These are phyloP conservation scores for Threskiornis aethiopicus DNA, from an alignment of 2,797 vertebrate genomes.

Conservation along the genomic window DNA sequence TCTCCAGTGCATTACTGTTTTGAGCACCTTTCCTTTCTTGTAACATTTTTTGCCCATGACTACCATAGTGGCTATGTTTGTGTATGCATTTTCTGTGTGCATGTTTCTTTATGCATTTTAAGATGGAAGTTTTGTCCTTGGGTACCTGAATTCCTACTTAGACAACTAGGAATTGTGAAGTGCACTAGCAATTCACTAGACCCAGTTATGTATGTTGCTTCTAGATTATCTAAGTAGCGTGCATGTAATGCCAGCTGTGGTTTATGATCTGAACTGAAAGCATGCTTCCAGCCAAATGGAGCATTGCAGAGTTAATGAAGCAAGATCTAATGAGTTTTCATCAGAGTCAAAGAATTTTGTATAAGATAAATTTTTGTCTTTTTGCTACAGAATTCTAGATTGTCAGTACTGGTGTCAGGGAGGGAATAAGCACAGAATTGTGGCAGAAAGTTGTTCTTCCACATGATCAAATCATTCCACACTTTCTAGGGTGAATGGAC, in stretches of 20 bases:
- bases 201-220: neutral
- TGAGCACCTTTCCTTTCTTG: neutral
- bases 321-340: neutral
- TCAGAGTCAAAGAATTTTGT: neutral
- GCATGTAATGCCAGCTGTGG: neutral
- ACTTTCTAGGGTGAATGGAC: neutral
- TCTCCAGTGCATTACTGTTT: neutral
- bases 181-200: neutral
- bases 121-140: neutral
- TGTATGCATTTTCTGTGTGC: neutral
- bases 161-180: neutral
- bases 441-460: neutral
- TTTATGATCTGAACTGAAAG: neutral
- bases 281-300: neutral
- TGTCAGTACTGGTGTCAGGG: neutral
- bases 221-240: neutral
- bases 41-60: neutral
- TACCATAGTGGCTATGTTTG: neutral
- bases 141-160: neutral
- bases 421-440: neutral
- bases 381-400: neutral
- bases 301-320: neutral
- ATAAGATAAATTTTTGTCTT: neutral
- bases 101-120: neutral
- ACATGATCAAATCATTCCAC: neutral